Base-by-base conservation (phyloP, 2,797 vertebrate species). In the Danio kyathit region DNA sequence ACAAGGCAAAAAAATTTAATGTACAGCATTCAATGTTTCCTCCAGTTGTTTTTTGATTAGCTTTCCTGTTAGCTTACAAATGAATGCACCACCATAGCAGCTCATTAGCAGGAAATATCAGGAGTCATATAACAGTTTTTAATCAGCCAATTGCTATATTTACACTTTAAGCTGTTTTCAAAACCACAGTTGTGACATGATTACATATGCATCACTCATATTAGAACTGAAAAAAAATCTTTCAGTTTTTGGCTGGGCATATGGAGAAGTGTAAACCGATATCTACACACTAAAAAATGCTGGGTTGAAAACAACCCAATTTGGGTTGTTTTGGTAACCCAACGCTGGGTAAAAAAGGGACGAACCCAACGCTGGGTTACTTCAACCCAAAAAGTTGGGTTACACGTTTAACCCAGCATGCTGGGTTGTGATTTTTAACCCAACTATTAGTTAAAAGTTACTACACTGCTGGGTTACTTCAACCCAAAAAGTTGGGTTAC, bases 81-180 rank as follows among this genome's bases (percentile, higher is more conserved):
- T 86, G 11, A 86, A 88, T 83, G 69, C 73, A 77, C 70, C 59
- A 76, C 71, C 81, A 72, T 79, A 73, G 80, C 81, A 83, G 82
- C 83, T 88, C 80, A 84, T 88, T 88, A 85, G 69, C 10, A 86
- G 65, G 83, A 87, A 88, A 88, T 83, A 84, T 76, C 78, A 67
- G 1, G 12, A 51, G 57, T 69, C 73, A 79, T 16, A 76, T 66
- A 74, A 82, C 75, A 60, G 46, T 54, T 51, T 21, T 61, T 75
- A 72, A 80, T 54, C 48, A 74, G 60, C 13, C 60, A 60, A n/a
- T 81, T 76, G 10, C 54, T 70, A 61, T 69, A 16, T 76, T 81
- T 76, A 54, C 14, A 70, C 14, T n/a, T 61, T 5, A 46, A 65
- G 19, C 14, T 48, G 48, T 52, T 71, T 82, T 51, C 8, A 49